A percentile compares a stretch with the other conserved stretches of the same genome.
These are phyloP conservation scores for Neoitamus cyanurus DNA, from an alignment of 2,888 invertebrate genomes.

Conservation along the genomic window DNA sequence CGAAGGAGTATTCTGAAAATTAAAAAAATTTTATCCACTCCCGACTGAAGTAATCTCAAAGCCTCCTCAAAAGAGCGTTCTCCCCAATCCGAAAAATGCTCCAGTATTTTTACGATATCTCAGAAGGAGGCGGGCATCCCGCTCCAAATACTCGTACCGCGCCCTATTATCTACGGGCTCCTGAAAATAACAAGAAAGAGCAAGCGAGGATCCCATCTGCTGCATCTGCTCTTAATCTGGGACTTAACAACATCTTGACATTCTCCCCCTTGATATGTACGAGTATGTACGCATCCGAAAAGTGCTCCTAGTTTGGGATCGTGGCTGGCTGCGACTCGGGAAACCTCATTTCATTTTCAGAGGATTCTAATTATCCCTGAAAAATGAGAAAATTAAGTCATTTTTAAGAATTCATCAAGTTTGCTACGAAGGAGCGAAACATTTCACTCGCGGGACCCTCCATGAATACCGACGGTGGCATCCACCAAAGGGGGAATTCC, in stretches of 20 bases:
- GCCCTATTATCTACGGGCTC: neutral
- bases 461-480: neutral
- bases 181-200: neutral
- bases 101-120: neutral
- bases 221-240: neutral
- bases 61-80: neutral
- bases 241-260: neutral
- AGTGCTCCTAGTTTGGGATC: neutral
- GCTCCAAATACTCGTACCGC: neutral
- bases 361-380: neutral
- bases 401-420: neutral
- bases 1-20: neutral
- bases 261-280: neutral
- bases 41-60: neutral
- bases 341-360: neutral
- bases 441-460: neutral
- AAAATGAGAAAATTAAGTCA: neutral
- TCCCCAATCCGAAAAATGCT: neutral
- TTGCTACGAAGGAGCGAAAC: neutral
- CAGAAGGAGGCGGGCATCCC: neutral
- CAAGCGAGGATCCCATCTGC: neutral
- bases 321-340: neutral
- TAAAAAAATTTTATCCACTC: neutral
- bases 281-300: neutral
- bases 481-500: neutral